Evolutionary conservation across 2,113 vertebrate species (phyloP).

Genomic region (Gopherus evgoodei): DNA sequence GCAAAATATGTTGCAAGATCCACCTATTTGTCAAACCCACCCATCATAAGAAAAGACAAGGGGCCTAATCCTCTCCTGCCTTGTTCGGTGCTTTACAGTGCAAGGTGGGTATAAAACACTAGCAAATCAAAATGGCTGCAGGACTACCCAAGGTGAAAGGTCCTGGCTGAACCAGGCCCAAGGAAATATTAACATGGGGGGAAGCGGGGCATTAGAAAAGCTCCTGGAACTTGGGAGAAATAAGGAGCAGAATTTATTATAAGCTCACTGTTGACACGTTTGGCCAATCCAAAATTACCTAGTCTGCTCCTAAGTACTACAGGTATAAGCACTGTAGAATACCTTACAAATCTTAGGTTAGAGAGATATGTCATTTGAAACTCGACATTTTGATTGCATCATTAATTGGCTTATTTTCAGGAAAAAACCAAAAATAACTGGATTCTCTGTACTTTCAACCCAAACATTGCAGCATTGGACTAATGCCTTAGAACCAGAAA

Average conservation of each 20-base stretch:
- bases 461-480: background rate
- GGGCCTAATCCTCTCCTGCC: background rate
- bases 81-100: background rate
- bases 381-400: background rate
- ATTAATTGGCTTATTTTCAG: background rate
- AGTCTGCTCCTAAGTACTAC: background rate
- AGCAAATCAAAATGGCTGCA: background rate
- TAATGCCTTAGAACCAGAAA: background rate
- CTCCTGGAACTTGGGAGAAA: background rate
- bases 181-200: background rate
- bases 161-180: background rate
- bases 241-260: background rate
- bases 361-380: background rate
- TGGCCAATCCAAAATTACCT: background rate
- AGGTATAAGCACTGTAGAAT: background rate
- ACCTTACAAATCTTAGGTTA: background rate
- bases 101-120: background rate
- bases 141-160: background rate
- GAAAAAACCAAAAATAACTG: background rate
- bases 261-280: background rate
- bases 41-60: background rate
- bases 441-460: background rate
- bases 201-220: background rate
- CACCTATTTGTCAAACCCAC: background rate
- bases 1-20: background rate